phyloP scores from a whole-genome alignment of 1,140 invertebrate genomes.

The Acromyrmex charruanus region DNA sequence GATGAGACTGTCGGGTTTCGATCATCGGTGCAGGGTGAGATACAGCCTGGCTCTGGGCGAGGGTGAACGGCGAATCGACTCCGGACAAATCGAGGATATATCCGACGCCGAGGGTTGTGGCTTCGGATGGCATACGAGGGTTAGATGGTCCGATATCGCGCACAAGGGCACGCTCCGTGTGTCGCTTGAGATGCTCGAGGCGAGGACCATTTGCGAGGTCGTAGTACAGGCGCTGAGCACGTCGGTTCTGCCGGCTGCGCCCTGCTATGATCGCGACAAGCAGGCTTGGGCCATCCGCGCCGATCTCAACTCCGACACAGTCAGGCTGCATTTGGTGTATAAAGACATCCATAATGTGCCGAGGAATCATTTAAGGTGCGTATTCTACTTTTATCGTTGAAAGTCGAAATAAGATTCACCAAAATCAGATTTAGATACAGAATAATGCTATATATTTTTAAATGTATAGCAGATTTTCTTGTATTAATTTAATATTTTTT shows the following conservation, averaged over 20 bases:
- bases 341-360: constrained; percentile 95
- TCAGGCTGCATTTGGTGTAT: constrained; percentile 93
- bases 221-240: constrained; percentile 85
- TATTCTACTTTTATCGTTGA: not conserved
- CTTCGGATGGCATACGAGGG: constrained; percentile 91
- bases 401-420: not conserved
- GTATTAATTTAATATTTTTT: not conserved
- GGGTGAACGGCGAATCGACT: constrained; percentile 91
- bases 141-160: constrained; percentile 88
- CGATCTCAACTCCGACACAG: constrained; percentile 93
- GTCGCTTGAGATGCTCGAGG: constrained; percentile 92
- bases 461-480: not conserved
- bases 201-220: constrained; percentile 92
- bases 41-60: constrained; percentile 92
- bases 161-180: constrained; percentile 89
- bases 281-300: constrained; percentile 94
- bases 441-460: not conserved
- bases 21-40: constrained; percentile 92
- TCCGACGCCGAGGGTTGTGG: constrained; percentile 92
- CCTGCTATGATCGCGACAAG: constrained; percentile 95
- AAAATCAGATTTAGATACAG: not conserved
- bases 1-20: constrained; percentile 93
- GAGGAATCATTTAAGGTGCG: constrained; percentile 91
- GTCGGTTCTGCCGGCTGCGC: constrained; percentile 87
- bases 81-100: constrained; percentile 92